phyloP scores from a whole-genome alignment of 2,888 invertebrate species.

The Sarcophaga carnaria region DNA sequence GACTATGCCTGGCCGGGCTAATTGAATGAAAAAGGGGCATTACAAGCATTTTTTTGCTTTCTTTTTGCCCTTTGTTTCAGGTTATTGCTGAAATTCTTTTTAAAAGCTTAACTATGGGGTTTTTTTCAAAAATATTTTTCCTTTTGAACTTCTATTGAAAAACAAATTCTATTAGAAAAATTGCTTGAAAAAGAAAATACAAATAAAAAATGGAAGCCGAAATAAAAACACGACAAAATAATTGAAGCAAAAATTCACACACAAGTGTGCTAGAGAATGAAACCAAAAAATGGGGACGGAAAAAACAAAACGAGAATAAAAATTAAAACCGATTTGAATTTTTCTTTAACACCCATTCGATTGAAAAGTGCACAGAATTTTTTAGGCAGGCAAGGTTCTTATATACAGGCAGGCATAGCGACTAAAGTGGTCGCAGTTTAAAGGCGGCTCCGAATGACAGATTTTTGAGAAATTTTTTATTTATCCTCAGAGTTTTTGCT shows the following conservation, averaged over 20 bases:
- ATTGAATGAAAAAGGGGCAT: constrained; percentile 62
- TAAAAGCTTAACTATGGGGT: background rate
- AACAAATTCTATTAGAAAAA: background rate
- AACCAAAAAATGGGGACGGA: too few relatives aligned
- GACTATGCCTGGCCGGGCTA: constrained; percentile 54
- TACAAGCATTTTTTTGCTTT: constrained; percentile 1
- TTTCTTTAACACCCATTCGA: constrained; percentile 27
- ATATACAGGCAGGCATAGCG: too few relatives aligned
- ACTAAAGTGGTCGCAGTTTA: too few relatives aligned
- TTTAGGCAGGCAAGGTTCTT: too few relatives aligned
- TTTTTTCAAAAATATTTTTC: background rate
- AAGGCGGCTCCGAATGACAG: too few relatives aligned
- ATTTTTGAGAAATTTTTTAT: too few relatives aligned
- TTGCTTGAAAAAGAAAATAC: background rate
- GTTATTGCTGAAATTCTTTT: constrained; percentile 5
- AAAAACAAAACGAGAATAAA: background rate
- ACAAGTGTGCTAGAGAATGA: background rate
- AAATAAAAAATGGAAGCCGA: background rate
- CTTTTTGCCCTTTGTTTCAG: background rate
- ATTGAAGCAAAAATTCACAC: constrained; percentile 10
- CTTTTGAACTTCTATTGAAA: background rate
- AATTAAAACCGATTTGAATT: constrained; percentile 1
- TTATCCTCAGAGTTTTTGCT: too few relatives aligned
- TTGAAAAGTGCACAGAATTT: background rate
- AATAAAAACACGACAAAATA: constrained; percentile 25